These are phyloP conservation scores for Drosophila bocqueti DNA, from an alignment of 1,140 invertebrate genomes.

Conservation along the genomic window DNA sequence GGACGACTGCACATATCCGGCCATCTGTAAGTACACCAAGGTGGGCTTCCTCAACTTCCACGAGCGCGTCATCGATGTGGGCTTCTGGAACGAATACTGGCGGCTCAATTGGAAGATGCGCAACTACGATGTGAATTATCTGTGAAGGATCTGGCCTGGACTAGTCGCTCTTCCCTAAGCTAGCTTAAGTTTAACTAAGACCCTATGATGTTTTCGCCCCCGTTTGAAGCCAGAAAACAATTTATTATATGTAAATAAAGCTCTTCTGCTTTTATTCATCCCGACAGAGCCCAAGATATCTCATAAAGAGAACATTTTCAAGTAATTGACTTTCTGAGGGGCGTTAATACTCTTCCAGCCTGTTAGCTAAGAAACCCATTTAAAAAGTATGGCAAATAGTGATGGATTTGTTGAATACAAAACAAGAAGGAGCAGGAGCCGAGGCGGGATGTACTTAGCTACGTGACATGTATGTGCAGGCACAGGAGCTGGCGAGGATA, in stretches of 20 bases:
- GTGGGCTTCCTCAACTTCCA: slow-evolving; percentile 87
- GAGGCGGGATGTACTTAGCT: slow-evolving; percentile 13
- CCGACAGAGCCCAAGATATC: slow-evolving; percentile 45
- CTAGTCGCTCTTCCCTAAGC: background rate
- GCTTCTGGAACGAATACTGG: slow-evolving; percentile 91
- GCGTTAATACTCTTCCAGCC: slow-evolving; percentile 67
- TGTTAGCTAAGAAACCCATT: slow-evolving; percentile 28
- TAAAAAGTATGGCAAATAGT: slow-evolving; percentile 44
- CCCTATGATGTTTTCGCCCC: slow-evolving; percentile 83
- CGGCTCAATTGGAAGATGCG: slow-evolving; percentile 89
- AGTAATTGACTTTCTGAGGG: slow-evolving; percentile 71
- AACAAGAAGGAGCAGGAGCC: background rate
- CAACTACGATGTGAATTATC: slow-evolving; percentile 91
- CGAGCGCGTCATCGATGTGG: slow-evolving; percentile 91
- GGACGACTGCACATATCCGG: slow-evolving; percentile 89
- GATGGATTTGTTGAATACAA: slow-evolving; percentile 42
- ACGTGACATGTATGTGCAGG: slow-evolving; percentile 35
- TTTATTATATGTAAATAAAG: slow-evolving; percentile 7
- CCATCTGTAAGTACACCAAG: slow-evolving; percentile 90
- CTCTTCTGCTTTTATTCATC: background rate
- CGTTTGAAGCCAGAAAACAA: slow-evolving; percentile 28
- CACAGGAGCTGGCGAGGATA: slow-evolving; percentile 11
- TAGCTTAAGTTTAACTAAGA: slow-evolving; percentile 49
- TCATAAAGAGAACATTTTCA: slow-evolving; percentile 56
- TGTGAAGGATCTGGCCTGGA: slow-evolving; percentile 45